Conservation (phyloP, 1,140 invertebrate species). For the Chironomus tepperi region DNA sequence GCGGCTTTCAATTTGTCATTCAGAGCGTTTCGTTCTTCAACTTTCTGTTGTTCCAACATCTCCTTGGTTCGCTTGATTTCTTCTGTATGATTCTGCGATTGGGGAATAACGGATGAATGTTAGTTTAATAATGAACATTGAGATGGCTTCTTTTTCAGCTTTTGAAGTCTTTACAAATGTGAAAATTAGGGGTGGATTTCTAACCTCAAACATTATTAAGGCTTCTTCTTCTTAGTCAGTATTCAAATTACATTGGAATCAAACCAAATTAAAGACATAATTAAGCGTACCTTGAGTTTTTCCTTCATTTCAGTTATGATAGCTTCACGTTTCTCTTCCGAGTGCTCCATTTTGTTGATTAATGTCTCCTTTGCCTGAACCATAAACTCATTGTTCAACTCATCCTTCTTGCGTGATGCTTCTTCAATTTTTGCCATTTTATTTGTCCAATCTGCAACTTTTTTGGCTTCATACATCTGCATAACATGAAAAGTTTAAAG, state of each 20-base stretch:
- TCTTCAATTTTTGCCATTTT: slow-evolving; percentile 81
- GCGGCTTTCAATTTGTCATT: slow-evolving; percentile 77
- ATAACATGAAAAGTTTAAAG: neutral
- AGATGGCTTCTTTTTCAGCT: no score
- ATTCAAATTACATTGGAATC: no score
- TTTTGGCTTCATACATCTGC: slow-evolving; percentile 73
- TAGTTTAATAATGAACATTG: no score
- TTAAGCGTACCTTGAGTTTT: slow-evolving; percentile 78
- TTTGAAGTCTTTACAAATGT: no score
- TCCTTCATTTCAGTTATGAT: slow-evolving; percentile 78
- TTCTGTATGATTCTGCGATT: slow-evolving; percentile 54
- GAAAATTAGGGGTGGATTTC: no score
- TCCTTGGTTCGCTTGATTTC: slow-evolving; percentile 74
- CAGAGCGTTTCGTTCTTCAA: slow-evolving; percentile 70
- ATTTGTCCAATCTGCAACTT: slow-evolving; percentile 68
- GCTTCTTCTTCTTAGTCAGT: no score
- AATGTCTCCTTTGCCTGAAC: slow-evolving; percentile 74
- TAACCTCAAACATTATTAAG: no score
- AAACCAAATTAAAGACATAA: no score
- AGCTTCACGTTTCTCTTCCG: slow-evolving; percentile 78
- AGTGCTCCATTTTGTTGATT: slow-evolving; percentile 81
- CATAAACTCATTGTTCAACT: slow-evolving; percentile 75
- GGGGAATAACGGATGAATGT: slow-evolving; percentile 24
- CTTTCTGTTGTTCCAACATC: slow-evolving; percentile 70
- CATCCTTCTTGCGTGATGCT: slow-evolving; percentile 79